Evolutionary conservation across 2,888 invertebrate genomes (phyloP).

Genomic region (Branchellion lobata): DNA sequence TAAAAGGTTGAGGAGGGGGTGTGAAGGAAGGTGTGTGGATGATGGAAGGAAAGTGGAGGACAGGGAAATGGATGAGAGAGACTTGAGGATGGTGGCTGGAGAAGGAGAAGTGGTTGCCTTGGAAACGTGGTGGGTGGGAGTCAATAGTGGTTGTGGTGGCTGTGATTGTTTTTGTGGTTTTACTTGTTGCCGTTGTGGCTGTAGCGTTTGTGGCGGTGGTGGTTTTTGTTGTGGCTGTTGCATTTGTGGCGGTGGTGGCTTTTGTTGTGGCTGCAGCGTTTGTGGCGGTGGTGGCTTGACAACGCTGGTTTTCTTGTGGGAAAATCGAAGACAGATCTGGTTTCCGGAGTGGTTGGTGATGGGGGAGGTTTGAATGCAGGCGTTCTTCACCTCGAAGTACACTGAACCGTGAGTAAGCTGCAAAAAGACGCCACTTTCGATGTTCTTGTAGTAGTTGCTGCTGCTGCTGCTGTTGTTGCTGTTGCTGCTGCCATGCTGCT

Average conservation of each 20-base stretch:
- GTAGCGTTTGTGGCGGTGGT: background rate
- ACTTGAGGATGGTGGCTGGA: background rate
- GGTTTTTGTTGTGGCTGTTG: background rate
- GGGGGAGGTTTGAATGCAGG: conserved; percentile 11
- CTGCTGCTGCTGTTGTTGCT: background rate
- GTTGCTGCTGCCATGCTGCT: conserved; percentile 12
- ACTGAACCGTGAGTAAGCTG: conserved; percentile 25
- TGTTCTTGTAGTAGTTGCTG: background rate
- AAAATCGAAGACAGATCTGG: conserved; percentile 32
- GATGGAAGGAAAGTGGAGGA: conserved; percentile 3
- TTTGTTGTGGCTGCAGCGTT: background rate
- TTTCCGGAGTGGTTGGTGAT: conserved; percentile 35
- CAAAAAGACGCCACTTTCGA: conserved; percentile 31
- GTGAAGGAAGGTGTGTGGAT: background rate
- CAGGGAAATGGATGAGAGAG: background rate
- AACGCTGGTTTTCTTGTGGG: background rate
- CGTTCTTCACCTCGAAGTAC: conserved; percentile 34
- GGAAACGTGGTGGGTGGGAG: background rate
- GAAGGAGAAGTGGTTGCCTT: background rate
- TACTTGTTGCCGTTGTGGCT: background rate
- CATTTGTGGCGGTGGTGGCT: background rate
- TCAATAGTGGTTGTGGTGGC: background rate
- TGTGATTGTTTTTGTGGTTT: background rate
- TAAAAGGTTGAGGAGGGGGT: background rate
- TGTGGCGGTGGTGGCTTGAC: background rate